phyloP scores from a whole-genome alignment of 1,140 invertebrate species.

The Neotoxoptera formosana region DNA sequence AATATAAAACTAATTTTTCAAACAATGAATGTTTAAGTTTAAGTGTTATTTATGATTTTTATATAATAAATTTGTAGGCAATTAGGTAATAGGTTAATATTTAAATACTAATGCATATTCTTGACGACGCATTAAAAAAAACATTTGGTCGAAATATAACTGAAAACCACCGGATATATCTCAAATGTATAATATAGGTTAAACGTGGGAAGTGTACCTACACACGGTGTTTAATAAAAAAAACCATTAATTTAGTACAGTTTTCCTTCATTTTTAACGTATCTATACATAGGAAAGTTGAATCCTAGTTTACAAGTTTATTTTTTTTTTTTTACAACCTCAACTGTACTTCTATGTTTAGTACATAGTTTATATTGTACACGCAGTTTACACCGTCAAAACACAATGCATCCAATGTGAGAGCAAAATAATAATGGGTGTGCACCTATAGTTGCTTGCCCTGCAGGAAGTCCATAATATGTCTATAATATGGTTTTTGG shows the following conservation, averaged over 20 bases:
- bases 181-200: slow-evolving; percentile 37
- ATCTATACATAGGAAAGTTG: background rate
- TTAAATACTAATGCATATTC: background rate
- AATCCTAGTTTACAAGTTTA: background rate
- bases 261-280: background rate
- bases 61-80: background rate
- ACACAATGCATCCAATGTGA: slow-evolving; percentile 23
- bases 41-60: background rate
- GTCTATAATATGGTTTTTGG: slow-evolving; percentile 26
- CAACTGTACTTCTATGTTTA: background rate
- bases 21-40: background rate
- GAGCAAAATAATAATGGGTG: slow-evolving; percentile 44
- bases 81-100: background rate
- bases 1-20: background rate
- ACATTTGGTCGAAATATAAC: background rate
- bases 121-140: background rate
- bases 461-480: slow-evolving; percentile 45
- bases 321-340: background rate
- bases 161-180: background rate
- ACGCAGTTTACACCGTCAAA: background rate
- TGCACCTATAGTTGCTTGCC: background rate
- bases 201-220: slow-evolving; percentile 32
- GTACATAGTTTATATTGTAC: background rate
- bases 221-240: background rate
- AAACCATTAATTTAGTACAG: background rate